Evolutionary conservation across 2,113 vertebrate genomes (phyloP).

Genomic region (Thamnophis sirtalis): DNA sequence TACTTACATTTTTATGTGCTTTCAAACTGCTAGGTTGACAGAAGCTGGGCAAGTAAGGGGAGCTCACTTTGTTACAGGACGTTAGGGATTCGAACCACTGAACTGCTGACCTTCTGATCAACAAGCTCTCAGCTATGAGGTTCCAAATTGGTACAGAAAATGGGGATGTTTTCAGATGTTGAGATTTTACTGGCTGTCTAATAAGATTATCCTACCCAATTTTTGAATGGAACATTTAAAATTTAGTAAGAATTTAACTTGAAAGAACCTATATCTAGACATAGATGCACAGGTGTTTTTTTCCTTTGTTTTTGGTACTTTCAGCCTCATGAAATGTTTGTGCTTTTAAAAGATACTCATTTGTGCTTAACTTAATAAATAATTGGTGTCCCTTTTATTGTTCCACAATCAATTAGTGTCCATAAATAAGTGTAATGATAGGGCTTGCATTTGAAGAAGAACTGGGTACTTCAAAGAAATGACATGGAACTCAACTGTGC

Average conservation of each 20-base stretch:
- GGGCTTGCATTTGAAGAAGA: neutral
- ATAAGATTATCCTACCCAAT: neutral
- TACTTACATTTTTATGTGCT: too few relatives aligned
- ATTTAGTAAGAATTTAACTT: neutral
- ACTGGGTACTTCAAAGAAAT: neutral
- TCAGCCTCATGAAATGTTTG: neutral
- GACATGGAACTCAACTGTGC: neutral
- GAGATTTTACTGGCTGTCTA: neutral
- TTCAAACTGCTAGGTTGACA: too few relatives aligned
- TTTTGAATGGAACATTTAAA: neutral
- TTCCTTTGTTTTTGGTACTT: neutral
- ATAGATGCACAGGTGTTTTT: neutral
- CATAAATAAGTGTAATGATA: neutral
- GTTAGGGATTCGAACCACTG: too few relatives aligned
- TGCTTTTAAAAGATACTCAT: neutral
- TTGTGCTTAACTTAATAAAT: neutral
- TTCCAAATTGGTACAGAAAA: neutral
- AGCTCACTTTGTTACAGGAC: too few relatives aligned
- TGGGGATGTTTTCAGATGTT: neutral
- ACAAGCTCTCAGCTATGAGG: neutral
- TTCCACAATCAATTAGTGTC: neutral
- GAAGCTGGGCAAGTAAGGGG: too few relatives aligned
- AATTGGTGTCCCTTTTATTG: neutral
- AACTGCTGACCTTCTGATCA: too few relatives aligned
- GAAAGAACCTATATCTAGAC: neutral